phyloP scores from a whole-genome alignment of 2,888 invertebrate species.

The Diadegma fenestrale region DNA sequence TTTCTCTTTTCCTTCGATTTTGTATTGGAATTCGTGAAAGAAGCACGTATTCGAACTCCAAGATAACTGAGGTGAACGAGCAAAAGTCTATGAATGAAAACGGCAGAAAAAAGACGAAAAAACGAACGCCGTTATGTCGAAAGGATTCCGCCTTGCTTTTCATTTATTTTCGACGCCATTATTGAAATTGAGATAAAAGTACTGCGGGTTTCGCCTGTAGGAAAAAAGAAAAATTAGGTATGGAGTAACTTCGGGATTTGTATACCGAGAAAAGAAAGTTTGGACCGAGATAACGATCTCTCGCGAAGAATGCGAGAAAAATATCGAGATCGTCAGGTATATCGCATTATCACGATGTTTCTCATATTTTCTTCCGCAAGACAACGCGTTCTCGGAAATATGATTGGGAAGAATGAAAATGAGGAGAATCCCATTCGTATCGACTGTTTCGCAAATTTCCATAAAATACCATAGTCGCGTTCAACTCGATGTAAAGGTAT shows the following conservation, averaged over 20 bases:
- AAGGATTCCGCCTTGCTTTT: constrained; percentile 36
- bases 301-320: constrained; percentile 23
- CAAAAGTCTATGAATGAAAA: constrained; percentile 31
- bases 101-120: constrained; percentile 21
- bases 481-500: not conserved
- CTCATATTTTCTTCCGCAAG: constrained; percentile 40
- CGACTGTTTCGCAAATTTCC: constrained; percentile 23
- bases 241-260: not conserved
- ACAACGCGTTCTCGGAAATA: constrained; percentile 38
- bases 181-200: constrained; percentile 63
- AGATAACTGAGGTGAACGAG: constrained; percentile 35
- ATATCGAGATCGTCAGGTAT: constrained; percentile 16
- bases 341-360: constrained; percentile 33
- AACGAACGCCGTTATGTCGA: constrained; percentile 23
- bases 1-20: constrained; percentile 41
- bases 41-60: constrained; percentile 37
- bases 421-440: constrained; percentile 7
- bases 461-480: not conserved
- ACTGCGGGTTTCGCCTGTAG: constrained; percentile 55
- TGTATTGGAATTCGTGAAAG: constrained; percentile 59
- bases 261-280: constrained; percentile 50
- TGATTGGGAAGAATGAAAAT: constrained; percentile 7
- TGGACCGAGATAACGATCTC: constrained; percentile 63
- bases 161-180: constrained; percentile 56
- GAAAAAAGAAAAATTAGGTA: constrained; percentile 52